Base-by-base conservation (phyloP, 2,888 invertebrate genomes). In the Melikaiella ostensackeni region DNA sequence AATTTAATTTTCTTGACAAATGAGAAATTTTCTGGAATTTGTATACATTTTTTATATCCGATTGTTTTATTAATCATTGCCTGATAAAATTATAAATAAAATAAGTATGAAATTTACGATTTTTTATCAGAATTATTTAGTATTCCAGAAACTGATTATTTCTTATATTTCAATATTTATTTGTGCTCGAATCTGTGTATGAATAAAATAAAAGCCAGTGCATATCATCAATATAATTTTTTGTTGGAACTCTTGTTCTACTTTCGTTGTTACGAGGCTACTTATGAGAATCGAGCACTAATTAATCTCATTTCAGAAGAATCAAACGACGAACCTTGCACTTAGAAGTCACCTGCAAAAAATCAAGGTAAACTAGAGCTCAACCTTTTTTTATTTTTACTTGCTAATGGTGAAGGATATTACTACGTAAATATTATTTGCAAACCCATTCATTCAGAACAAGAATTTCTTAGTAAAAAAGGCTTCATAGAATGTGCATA, bases 221-320 rank as follows among this genome's bases (percentile, higher is more conserved):
- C 64, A 64, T 38, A 42, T 42, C 64, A 42, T 64, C 6, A 16
- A 38, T 64, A 64, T 64, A 21, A 64, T 66, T 50, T 66, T 66
- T 66, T 42, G 27, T 66, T 24, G 8, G 19, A 30, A 46, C 9
- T n/a, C 46, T 66, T 46, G 66, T 66, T 66, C 46, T 50, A 66
- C 46, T 66, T 66, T 66, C 66, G 46, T 46, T 66, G 19, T 42
- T n/a, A 27, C 24, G 46, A 66, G n/a, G 16, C 19, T 19, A 42
- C 24, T 24, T 24, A 30, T 8, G 50, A n/a, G 9, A 46, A 46
- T 46, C n/a, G 19, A 46, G 30, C 27, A 66, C 66, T 66, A 66
- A 66, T 66, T 66, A 46, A 66, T 66, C 46, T 46, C 66, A 66
- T 66, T 66, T 46, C 66, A 66, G 66, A 66, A 46, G 19, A 50